These are phyloP conservation scores for Urocolius indicus DNA, from an alignment of 2,113 vertebrate genomes.

Conservation along the genomic window DNA sequence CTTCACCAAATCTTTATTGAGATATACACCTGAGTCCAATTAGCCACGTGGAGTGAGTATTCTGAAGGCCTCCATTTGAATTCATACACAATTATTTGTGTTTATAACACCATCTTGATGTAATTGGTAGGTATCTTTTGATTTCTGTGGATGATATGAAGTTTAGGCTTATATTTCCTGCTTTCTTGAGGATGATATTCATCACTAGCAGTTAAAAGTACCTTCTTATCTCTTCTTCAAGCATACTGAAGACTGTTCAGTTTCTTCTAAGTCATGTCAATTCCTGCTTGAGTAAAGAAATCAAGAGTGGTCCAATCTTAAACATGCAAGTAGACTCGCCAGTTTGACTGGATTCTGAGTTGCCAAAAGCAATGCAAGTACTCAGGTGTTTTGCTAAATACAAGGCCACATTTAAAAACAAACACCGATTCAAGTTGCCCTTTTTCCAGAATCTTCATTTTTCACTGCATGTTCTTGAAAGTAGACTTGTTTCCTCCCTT, in stretches of 20 bases:
- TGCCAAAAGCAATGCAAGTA: background rate
- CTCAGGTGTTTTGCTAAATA: background rate
- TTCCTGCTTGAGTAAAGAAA: background rate
- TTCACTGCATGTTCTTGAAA: background rate
- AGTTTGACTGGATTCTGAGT: background rate
- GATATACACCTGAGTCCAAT: background rate
- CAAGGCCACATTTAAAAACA: background rate
- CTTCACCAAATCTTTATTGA: background rate
- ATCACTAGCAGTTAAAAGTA: no score
- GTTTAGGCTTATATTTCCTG: background rate
- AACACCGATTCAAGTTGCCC: background rate
- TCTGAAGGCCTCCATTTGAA: background rate
- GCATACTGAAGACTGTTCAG: background rate
- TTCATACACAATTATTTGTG: background rate
- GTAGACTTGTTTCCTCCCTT: background rate
- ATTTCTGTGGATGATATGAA: background rate
- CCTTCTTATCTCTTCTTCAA: background rate
- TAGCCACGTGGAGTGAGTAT: background rate
- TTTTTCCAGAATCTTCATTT: background rate
- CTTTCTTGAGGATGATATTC: background rate
- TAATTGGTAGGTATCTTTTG: background rate
- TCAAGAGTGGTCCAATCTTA: background rate
- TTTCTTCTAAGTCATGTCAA: background rate
- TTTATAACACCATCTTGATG: background rate
- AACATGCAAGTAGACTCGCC: background rate